A percentile compares a stretch with the other conserved stretches of the same genome.
Evolutionary conservation across 2,888 invertebrate genomes (phyloP).

Genomic region (Amblyjoppa proteus): DNA sequence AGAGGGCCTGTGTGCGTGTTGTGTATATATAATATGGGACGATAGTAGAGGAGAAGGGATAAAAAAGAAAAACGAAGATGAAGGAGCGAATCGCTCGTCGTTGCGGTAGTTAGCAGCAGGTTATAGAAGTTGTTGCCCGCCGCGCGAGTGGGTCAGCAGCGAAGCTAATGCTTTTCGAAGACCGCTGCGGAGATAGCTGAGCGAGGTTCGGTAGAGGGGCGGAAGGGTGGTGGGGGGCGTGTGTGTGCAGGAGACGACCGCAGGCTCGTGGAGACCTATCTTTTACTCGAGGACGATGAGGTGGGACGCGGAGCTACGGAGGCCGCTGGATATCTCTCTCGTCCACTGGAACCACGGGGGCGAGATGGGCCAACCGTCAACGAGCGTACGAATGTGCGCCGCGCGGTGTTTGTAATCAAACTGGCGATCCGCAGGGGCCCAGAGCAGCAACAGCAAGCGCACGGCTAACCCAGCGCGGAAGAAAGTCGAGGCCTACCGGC

Average conservation of each 20-base stretch:
- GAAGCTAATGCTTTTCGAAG: slow-evolving; percentile 56
- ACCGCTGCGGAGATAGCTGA: slow-evolving; percentile 34
- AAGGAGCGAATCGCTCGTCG: slow-evolving; percentile 33
- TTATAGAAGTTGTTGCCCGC: slow-evolving; percentile 58
- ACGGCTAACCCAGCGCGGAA: slow-evolving; percentile 60
- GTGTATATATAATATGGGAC: slow-evolving; percentile 76
- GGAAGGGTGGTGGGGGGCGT: slow-evolving; percentile 23
- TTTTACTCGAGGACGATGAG: slow-evolving; percentile 14
- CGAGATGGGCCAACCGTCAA: slow-evolving; percentile 26
- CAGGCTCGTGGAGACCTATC: slow-evolving; percentile 10
- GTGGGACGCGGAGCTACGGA: not conserved
- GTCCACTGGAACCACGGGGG: not conserved
- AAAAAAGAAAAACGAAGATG: slow-evolving; percentile 30
- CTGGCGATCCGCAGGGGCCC: slow-evolving; percentile 74
- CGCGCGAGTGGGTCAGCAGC: slow-evolving; percentile 61
- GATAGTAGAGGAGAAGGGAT: slow-evolving; percentile 43
- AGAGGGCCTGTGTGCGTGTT: slow-evolving; percentile 12
- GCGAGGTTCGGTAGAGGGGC: slow-evolving; percentile 4
- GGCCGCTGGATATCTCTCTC: slow-evolving; percentile 8
- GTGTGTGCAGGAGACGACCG: slow-evolving; percentile 7
- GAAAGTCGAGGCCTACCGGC: slow-evolving; percentile 73
- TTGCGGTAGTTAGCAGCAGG: slow-evolving; percentile 45
- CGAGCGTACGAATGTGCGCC: slow-evolving; percentile 30
- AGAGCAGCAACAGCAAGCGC: slow-evolving; percentile 47
- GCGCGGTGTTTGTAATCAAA: slow-evolving; percentile 79